A percentile compares a stretch with the other conserved stretches of the same genome.
phyloP scores from a whole-genome alignment of 1,140 invertebrate species.

The Centruroides sculpturatus region DNA sequence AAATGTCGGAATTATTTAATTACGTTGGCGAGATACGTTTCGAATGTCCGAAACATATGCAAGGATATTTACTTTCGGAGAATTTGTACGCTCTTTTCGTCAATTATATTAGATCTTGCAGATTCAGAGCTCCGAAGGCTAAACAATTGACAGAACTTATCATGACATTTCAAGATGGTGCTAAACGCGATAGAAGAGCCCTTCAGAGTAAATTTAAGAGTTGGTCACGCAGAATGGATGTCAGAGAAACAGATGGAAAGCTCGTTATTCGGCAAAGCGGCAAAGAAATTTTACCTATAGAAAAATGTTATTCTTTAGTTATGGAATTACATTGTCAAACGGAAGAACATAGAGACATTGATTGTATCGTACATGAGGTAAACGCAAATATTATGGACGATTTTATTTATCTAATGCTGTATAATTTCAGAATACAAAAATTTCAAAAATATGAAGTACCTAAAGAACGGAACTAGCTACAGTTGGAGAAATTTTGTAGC shows the following conservation, averaged over 20 bases:
- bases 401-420: too few species aligned
- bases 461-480: too few species aligned
- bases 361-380: constrained; percentile 2
- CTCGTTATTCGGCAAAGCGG: neutral
- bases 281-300: constrained; percentile 7
- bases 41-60: too few species aligned
- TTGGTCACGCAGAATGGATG: constrained; percentile 7
- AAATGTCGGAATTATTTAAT: too few species aligned
- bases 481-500: too few species aligned
- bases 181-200: constrained; percentile 9
- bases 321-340: constrained; percentile 2
- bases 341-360: neutral
- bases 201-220: constrained; percentile 14
- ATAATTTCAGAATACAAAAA: too few species aligned
- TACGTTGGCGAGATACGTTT: too few species aligned
- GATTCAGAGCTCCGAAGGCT: constrained; percentile 3
- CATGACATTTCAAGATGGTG: constrained; percentile 7
- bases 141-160: constrained; percentile 2
- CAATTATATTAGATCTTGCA: constrained; percentile 1
- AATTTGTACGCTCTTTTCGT: constrained; percentile 5
- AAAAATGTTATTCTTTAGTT: constrained; percentile 4
- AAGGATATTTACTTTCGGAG: neutral
- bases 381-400: neutral
- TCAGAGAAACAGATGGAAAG: neutral
- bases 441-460: too few species aligned